Percentiles rank a stretch among this genome's conserved stretches.
Evolutionary conservation across 2,888 invertebrate genomes (phyloP).

Genomic region (Amblyjoppa fuscipennis): DNA sequence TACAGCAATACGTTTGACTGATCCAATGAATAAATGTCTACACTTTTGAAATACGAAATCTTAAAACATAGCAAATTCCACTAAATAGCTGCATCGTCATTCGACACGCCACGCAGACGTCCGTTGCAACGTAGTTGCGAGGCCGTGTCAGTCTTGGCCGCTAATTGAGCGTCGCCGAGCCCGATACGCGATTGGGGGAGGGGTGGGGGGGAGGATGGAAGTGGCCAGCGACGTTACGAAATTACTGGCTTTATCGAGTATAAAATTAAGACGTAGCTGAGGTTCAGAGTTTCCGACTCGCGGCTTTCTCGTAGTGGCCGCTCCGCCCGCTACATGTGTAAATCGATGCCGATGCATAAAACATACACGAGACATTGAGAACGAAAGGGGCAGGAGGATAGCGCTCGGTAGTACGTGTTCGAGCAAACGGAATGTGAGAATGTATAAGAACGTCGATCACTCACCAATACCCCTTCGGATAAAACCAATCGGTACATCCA

Average conservation of each 20-base stretch:
- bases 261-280: constrained; percentile 81
- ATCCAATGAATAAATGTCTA: neutral
- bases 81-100: neutral
- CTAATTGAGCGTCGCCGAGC: neutral
- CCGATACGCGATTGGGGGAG: too few species aligned
- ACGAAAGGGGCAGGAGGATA: neutral
- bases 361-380: constrained; percentile 37
- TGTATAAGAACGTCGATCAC: neutral
- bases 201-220: too few species aligned
- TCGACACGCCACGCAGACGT: neutral
- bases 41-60: neutral
- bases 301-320: constrained; percentile 20
- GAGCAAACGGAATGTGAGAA: neutral
- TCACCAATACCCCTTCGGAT: neutral
- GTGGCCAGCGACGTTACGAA: constrained; percentile 48
- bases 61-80: too few species aligned
- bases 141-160: neutral
- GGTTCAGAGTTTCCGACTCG: constrained; percentile 23
- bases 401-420: neutral
- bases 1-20: neutral
- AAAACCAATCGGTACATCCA: constrained; percentile 39
- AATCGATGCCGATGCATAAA: constrained; percentile 57
- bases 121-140: neutral
- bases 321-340: constrained; percentile 56
- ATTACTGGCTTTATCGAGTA: constrained; percentile 81